Conservation (phyloP, 92 coral and sea anemone genomes). For the Palythoa grandis region DNA sequence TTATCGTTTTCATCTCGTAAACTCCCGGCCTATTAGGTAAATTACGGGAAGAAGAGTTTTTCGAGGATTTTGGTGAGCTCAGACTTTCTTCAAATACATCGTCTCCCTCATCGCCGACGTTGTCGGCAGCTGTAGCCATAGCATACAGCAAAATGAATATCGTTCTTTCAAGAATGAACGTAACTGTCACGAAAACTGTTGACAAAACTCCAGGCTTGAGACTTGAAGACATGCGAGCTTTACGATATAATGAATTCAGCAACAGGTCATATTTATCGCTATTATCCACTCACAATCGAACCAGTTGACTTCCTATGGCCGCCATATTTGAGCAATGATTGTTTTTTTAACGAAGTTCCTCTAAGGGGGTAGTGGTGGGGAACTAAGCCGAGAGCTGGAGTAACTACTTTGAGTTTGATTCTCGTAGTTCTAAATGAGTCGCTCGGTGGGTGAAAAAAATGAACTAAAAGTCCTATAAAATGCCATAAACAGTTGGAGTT, state of each 20-base stretch:
- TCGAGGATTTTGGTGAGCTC: conserved; percentile 15
- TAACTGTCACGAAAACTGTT: conserved; percentile 8
- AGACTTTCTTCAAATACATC: conserved; percentile 21
- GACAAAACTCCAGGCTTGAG: conserved; percentile 23
- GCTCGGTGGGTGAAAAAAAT: too few relatives aligned
- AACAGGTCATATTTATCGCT: conserved; percentile 45
- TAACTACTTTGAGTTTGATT: too few relatives aligned
- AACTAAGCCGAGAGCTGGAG: not conserved
- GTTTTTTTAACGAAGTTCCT: not conserved
- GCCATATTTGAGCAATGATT: conserved; percentile 43
- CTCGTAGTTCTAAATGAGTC: too few relatives aligned
- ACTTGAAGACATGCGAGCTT: conserved; percentile 36
- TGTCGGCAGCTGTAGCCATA: conserved; percentile 35
- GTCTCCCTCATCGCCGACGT: conserved; percentile 18
- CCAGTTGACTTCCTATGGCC: conserved; percentile 40
- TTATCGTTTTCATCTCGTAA: conserved; percentile 44
- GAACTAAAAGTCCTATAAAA: too few relatives aligned
- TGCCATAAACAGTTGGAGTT: too few relatives aligned
- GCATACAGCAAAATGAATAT: conserved; percentile 35
- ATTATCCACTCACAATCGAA: conserved; percentile 49
- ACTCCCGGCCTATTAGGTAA: conserved; percentile 32
- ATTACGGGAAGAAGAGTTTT: conserved; percentile 25
- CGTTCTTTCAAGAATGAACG: conserved; percentile 11
- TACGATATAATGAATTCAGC: conserved; percentile 43
- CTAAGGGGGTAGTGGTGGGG: not conserved